These are phyloP conservation scores for Neoascia interrupta DNA, from an alignment of 2,888 invertebrate species.

Conservation along the genomic window DNA sequence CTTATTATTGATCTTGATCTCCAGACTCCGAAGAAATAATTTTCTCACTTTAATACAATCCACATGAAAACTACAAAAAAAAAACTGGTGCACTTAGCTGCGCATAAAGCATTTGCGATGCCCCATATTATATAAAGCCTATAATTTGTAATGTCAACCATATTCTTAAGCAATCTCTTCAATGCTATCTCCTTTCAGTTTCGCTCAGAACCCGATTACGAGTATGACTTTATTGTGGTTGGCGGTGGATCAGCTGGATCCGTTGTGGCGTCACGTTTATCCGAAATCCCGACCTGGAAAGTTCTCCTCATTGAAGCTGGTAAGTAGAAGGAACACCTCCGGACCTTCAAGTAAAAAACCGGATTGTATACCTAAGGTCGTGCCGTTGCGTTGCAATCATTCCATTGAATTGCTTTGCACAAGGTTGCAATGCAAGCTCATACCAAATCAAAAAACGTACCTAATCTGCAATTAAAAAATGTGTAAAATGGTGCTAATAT, in stretches of 20 bases:
- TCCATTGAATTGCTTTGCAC: neutral
- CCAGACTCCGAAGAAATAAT: no score
- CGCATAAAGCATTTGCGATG: no score
- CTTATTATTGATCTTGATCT: no score
- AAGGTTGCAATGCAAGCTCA: neutral
- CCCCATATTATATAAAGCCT: no score
- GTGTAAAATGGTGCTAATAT: constrained; percentile 31
- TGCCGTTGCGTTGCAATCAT: neutral
- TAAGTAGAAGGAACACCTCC: constrained; percentile 75
- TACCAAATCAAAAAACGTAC: neutral
- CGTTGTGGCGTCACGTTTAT: constrained; percentile 79
- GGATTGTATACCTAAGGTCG: neutral
- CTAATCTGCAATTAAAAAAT: constrained; percentile 11
- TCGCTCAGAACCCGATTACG: constrained; percentile 79
- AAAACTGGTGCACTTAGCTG: no score
- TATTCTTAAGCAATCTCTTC: neutral
- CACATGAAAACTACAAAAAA: no score
- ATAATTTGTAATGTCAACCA: no score
- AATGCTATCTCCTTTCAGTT: constrained; percentile 73
- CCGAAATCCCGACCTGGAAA: constrained; percentile 79
- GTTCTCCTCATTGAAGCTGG: constrained; percentile 80
- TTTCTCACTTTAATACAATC: no score
- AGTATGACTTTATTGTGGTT: constrained; percentile 79
- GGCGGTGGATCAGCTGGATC: constrained; percentile 79
- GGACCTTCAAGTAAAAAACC: neutral